These are phyloP conservation scores for Dusona sp. DNA, from an alignment of 2,888 invertebrate species.

Conservation along the genomic window DNA sequence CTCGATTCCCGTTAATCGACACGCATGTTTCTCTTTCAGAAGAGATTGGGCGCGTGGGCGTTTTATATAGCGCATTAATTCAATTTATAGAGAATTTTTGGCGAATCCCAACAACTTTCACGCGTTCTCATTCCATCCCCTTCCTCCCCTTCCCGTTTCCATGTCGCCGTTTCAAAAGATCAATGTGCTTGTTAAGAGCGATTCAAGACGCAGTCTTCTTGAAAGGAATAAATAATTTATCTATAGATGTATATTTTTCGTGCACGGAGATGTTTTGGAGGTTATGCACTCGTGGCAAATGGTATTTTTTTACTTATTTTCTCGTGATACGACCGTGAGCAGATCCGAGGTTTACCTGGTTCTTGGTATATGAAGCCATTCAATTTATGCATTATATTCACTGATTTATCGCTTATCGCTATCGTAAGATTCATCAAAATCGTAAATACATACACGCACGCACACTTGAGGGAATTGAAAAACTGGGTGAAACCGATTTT, in stretches of 20 bases:
- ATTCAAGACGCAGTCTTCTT: conserved; percentile 10
- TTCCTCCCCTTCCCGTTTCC: neutral
- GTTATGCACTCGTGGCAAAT: conserved; percentile 23
- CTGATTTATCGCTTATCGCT: conserved; percentile 48
- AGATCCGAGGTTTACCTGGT: conserved; percentile 40
- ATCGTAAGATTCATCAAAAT: conserved; percentile 44
- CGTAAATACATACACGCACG: conserved; percentile 16
- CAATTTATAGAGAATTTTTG: conserved; percentile 48
- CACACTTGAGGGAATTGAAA: neutral
- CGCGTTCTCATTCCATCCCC: conserved; percentile 44
- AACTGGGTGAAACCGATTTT: neutral
- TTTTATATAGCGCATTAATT: conserved; percentile 50
- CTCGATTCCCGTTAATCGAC: conserved; percentile 20
- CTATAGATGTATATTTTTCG: conserved; percentile 23
- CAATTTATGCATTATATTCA: conserved; percentile 48
- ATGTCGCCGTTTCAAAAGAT: neutral
- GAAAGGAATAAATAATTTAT: conserved; percentile 30
- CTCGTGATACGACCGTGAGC: neutral
- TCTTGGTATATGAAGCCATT: conserved; percentile 45
- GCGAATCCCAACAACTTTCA: conserved; percentile 52
- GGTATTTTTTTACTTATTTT: conserved; percentile 24
- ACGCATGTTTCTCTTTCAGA: conserved; percentile 20
- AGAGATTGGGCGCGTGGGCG: conserved; percentile 41
- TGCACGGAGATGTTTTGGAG: conserved; percentile 4
- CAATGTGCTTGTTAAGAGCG: conserved; percentile 23